Conservation (phyloP, 2,113 vertebrate genomes). For the Erythrolamprus reginae region DNA sequence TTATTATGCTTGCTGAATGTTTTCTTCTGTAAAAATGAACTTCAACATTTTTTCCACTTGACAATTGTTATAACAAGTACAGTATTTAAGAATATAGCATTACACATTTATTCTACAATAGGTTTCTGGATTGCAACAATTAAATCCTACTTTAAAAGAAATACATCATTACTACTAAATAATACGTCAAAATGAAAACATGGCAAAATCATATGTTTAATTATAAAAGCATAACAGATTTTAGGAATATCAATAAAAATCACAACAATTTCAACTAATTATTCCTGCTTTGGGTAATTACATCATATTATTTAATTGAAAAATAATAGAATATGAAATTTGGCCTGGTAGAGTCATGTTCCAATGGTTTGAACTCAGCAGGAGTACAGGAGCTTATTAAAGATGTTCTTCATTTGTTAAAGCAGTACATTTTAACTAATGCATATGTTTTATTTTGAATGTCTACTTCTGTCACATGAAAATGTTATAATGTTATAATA, state of each 20-base stretch:
- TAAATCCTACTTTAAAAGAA: constrained; percentile 9
- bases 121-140: background rate
- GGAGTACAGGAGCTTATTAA: constrained; percentile 67
- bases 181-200: constrained; percentile 36
- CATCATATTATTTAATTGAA: constrained; percentile 73
- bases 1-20: background rate
- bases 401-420: constrained; percentile 50
- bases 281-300: constrained; percentile 75
- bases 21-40: background rate
- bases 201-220: constrained; percentile 49
- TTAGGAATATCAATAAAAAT: constrained; percentile 65
- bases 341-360: constrained; percentile 74
- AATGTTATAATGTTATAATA: background rate
- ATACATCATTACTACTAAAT: constrained; percentile 21
- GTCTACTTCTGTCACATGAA: constrained; percentile 26
- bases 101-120: background rate
- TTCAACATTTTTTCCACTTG: background rate
- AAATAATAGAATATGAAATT: constrained; percentile 64
- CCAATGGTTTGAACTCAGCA: constrained; percentile 62
- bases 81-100: background rate
- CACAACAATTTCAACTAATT: constrained; percentile 64
- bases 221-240: constrained; percentile 51
- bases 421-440: constrained; percentile 45
- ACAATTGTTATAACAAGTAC: background rate
- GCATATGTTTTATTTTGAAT: constrained; percentile 37